A percentile compares a stretch with the other conserved stretches of the same genome.
Evolutionary conservation across 2,888 invertebrate species (phyloP).

Genomic region (Brenthis ino): DNA sequence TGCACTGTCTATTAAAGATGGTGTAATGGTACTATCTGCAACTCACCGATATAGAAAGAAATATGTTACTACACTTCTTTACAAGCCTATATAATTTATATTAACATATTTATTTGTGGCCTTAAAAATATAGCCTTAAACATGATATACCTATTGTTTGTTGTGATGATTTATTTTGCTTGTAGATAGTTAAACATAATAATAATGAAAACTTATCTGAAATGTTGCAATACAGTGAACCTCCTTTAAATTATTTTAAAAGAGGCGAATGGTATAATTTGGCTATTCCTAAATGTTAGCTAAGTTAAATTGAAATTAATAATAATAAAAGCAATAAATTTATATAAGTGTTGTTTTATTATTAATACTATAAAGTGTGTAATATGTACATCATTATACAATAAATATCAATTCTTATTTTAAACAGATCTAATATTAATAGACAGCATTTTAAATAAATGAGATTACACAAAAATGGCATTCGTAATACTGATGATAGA

Average conservation of each 20-base stretch:
- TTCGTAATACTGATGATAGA: constrained; percentile 12
- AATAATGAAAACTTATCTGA: constrained; percentile 32
- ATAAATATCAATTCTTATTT: background rate
- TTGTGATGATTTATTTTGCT: constrained; percentile 24
- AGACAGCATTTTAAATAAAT: background rate
- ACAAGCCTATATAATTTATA: constrained; percentile 94
- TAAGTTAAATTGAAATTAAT: too few species aligned
- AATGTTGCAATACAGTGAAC: constrained; percentile 36
- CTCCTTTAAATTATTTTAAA: background rate
- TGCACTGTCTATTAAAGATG: constrained; percentile 99
- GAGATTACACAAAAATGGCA: constrained; percentile 1
- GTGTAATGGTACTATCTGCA: constrained; percentile 99
- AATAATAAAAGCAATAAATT: too few species aligned
- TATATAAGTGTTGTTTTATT: too few species aligned
- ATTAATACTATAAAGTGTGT: background rate
- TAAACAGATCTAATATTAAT: constrained; percentile 2
- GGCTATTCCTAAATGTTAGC: too few species aligned
- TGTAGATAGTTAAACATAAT: constrained; percentile 33
- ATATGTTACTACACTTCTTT: constrained; percentile 98
- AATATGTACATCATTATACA: background rate
- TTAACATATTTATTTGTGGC: constrained; percentile 21
- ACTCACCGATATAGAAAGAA: constrained; percentile 99
- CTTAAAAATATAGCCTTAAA: constrained; percentile 15
- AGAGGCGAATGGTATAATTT: too few species aligned
- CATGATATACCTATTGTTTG: constrained; percentile 13